Percentiles rank a stretch among this genome's conserved stretches.
phyloP scores from a whole-genome alignment of 2,797 vertebrate genomes.

The Diceros bicornis region DNA sequence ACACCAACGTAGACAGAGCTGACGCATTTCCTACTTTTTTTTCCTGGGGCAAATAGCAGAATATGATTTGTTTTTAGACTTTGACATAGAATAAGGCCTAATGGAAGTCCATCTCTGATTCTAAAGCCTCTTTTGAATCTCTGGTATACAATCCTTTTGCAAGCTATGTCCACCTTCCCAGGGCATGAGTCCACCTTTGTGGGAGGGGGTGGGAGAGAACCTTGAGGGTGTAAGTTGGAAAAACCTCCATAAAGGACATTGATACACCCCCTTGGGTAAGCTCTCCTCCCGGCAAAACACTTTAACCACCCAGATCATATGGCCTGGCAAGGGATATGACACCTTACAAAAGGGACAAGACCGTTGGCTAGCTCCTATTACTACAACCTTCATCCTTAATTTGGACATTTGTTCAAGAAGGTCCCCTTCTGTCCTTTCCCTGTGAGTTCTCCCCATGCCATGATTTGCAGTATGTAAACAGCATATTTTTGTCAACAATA shows the following conservation, averaged over 20 bases:
- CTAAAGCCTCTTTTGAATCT: not conserved
- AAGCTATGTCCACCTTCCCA: not conserved
- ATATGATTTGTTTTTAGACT: not conserved
- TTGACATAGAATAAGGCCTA: not conserved
- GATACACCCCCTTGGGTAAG: not conserved
- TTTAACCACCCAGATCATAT: not conserved
- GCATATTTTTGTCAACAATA: not conserved
- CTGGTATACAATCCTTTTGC: not conserved
- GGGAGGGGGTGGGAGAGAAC: accelerated
- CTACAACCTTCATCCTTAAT: not conserved
- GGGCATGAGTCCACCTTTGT: not conserved
- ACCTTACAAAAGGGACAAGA: not conserved
- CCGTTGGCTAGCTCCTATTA: no score
- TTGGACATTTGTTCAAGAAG: not conserved
- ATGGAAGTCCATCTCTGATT: not conserved
- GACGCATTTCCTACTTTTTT: not conserved
- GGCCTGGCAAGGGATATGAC: not conserved
- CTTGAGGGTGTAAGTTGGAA: not conserved
- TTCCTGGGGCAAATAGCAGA: not conserved
- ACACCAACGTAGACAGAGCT: not conserved
- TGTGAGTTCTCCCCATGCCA: not conserved
- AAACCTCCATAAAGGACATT: not conserved
- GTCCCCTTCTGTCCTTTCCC: not conserved
- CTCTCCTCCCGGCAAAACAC: not conserved
- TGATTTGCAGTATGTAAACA: not conserved